These are phyloP conservation scores for Embiotoca jacksoni DNA, from an alignment of 2,113 vertebrate species.

Conservation along the genomic window DNA sequence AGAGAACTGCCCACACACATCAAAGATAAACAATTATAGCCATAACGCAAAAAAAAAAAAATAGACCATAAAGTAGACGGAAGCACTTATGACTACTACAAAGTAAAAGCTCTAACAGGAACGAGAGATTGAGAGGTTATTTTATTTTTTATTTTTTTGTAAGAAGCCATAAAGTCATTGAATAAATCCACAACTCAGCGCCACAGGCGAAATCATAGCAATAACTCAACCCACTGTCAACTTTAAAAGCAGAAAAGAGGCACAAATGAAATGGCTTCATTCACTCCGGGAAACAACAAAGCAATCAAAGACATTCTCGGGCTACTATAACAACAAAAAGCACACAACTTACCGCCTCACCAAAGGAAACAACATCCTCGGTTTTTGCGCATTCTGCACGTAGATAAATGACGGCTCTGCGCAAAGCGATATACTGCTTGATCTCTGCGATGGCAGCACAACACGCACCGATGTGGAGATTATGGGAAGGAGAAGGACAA, in stretches of 20 bases:
- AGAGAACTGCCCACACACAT: background rate
- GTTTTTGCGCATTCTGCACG: constrained; percentile 48
- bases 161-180: background rate
- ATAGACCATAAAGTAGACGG: background rate
- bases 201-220: background rate
- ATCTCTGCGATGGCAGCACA: constrained; percentile 19
- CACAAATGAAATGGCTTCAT: background rate
- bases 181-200: background rate
- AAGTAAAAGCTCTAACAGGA: background rate
- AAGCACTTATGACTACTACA: background rate
- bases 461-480: constrained; percentile 43
- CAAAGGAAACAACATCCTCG: constrained; percentile 19
- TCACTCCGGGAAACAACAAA: constrained; percentile 4
- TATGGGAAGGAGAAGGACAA: constrained; percentile 63
- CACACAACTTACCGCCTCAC: constrained; percentile 67
- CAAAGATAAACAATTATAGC: background rate
- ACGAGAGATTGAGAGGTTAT: background rate
- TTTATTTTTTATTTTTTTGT: too few relatives aligned
- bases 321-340: constrained; percentile 41
- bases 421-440: constrained; percentile 17
- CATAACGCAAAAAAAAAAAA: background rate
- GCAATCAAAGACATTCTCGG: constrained; percentile 19
- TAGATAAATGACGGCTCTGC: constrained; percentile 15
- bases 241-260: background rate
- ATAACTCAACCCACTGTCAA: background rate